Percentiles rank a stretch among this genome's conserved stretches.
phyloP scores from a whole-genome alignment of 2,797 vertebrate genomes.

The Crenuchus spilurus region DNA sequence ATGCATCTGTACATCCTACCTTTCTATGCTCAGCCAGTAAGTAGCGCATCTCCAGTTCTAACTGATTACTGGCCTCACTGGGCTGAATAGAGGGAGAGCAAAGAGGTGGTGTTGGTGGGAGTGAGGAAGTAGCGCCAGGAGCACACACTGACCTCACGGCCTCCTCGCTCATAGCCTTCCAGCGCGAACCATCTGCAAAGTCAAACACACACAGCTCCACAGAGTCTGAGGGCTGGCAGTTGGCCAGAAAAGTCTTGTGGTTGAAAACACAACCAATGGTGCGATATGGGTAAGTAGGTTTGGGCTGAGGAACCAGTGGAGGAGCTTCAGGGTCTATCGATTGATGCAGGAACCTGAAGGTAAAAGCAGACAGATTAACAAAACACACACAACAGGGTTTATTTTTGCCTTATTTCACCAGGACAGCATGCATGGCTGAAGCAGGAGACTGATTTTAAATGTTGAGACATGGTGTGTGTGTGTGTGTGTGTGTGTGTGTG shows the following conservation, averaged over 20 bases:
- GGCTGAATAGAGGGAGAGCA: slow-evolving; percentile 83
- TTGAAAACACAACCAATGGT: slow-evolving; percentile 95
- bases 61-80: slow-evolving; percentile 85
- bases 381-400: too few relatives aligned
- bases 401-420: too few relatives aligned
- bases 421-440: background rate
- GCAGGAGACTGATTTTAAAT: background rate
- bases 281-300: slow-evolving; percentile 85
- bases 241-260: slow-evolving; percentile 90
- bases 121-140: slow-evolving; percentile 81
- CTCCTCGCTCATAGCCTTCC: slow-evolving; percentile 97
- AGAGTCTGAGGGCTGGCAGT: slow-evolving; percentile 90
- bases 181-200: slow-evolving; percentile 85
- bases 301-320: slow-evolving; percentile 83
- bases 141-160: slow-evolving; percentile 91
- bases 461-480: background rate
- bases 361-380: background rate
- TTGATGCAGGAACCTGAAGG: slow-evolving; percentile 86
- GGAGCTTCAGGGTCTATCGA: slow-evolving; percentile 85
- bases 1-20: slow-evolving; percentile 73
- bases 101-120: slow-evolving; percentile 86
- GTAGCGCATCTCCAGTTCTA: slow-evolving; percentile 90
- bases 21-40: slow-evolving; percentile 92
- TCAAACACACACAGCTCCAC: slow-evolving; percentile 93
- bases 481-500: background rate